Evolutionary conservation across 2,888 invertebrate genomes (phyloP).

Genomic region (Epistrophe grossulariae): DNA sequence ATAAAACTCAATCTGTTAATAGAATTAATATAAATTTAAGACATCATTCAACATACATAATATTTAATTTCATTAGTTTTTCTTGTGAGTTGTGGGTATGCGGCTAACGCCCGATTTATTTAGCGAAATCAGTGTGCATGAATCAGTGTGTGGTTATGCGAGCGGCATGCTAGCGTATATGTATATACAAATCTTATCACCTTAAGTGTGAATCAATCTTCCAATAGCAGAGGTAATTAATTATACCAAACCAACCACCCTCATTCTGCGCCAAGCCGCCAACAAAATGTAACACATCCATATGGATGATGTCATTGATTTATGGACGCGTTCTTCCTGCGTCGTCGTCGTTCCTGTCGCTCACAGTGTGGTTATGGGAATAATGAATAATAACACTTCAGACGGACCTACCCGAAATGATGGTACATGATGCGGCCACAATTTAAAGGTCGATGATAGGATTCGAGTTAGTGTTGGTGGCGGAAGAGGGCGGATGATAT

Average conservation of each 20-base stretch:
- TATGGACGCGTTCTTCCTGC: constrained; percentile 65
- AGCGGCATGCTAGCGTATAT: constrained; percentile 24
- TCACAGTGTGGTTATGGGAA: constrained; percentile 48
- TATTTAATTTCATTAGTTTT: constrained; percentile 30
- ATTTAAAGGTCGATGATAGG: constrained; percentile 34
- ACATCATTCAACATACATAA: constrained; percentile 18
- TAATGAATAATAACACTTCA: constrained; percentile 69
- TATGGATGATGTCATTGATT: constrained; percentile 74
- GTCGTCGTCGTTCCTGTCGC: constrained; percentile 38
- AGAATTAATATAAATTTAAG: not conserved
- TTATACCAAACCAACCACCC: constrained; percentile 58
- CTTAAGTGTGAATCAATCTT: constrained; percentile 81
- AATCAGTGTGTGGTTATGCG: constrained; percentile 48
- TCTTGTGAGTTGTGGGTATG: not conserved
- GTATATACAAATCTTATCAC: constrained; percentile 77
- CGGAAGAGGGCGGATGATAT: not conserved
- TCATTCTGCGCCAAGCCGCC: constrained; percentile 28
- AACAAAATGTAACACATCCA: constrained; percentile 70
- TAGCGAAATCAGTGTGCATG: constrained; percentile 20
- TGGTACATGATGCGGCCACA: constrained; percentile 45
- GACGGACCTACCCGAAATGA: constrained; percentile 34
- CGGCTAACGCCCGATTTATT: constrained; percentile 13
- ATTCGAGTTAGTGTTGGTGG: not conserved
- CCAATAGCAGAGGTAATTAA: constrained; percentile 66
- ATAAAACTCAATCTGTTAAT: not conserved